These are phyloP conservation scores for Leptoclinus maculatus DNA, from an alignment of 2,797 vertebrate species.

Conservation along the genomic window DNA sequence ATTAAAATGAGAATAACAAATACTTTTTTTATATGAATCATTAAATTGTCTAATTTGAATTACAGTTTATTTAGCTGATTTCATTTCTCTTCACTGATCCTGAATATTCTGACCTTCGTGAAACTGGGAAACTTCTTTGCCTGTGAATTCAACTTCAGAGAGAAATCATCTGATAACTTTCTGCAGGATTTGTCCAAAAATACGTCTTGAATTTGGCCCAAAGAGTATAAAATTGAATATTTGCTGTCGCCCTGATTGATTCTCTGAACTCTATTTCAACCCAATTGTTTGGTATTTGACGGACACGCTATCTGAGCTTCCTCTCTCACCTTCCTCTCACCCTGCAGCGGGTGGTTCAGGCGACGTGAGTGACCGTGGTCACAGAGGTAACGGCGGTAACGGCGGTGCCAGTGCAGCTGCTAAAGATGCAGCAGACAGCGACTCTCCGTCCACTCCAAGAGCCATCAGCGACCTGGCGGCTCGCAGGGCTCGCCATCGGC, in stretches of 20 bases:
- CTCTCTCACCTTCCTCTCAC: slow-evolving; percentile 23
- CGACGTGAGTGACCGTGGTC: slow-evolving; percentile 79
- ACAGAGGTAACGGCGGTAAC: slow-evolving; percentile 66
- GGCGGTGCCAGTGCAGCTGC: slow-evolving; percentile 34
- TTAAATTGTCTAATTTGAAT: not conserved
- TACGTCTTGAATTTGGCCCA: not conserved
- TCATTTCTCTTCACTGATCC: not conserved
- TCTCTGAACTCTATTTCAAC: not conserved
- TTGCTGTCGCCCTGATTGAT: not conserved
- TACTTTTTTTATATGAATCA: not conserved
- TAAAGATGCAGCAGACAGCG: slow-evolving; percentile 75
- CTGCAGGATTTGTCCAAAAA: not conserved
- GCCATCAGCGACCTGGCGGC: slow-evolving; percentile 97
- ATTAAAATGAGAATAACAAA: not conserved
- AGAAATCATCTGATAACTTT: not conserved
- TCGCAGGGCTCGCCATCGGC: slow-evolving; percentile 93
- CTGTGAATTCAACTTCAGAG: not conserved
- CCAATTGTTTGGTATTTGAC: not conserved
- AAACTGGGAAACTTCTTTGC: not conserved
- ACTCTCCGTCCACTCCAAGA: slow-evolving; percentile 84
- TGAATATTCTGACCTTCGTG: not conserved
- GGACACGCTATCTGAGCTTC: not conserved
- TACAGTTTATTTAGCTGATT: not conserved
- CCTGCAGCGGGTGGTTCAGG: slow-evolving; percentile 84
- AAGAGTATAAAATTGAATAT: not conserved